These are phyloP conservation scores for Dolichallabes microphthalmus DNA, from an alignment of 2,113 vertebrate species.

Conservation along the genomic window DNA sequence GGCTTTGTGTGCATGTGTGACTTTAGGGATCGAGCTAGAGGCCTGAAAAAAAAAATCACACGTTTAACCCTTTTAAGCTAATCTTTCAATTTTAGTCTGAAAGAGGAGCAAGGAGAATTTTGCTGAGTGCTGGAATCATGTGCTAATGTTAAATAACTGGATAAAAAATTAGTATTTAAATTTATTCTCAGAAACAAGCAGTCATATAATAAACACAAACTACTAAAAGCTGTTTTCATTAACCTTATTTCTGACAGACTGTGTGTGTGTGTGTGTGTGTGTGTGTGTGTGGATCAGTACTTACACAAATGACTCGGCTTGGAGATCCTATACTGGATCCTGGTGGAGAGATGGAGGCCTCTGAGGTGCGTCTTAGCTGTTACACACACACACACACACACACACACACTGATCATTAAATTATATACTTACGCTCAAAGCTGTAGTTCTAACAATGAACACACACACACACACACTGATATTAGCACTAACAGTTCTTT, in stretches of 20 bases:
- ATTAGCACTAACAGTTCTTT: too few relatives aligned
- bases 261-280: background rate
- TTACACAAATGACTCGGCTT: conserved; percentile 86
- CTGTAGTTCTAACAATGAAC: background rate
- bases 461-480: too few relatives aligned
- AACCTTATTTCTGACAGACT: background rate
- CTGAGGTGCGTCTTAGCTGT: conserved; percentile 90
- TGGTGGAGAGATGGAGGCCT: conserved; percentile 89
- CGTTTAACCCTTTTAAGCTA: background rate
- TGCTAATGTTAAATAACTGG: background rate
- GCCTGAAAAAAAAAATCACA: background rate
- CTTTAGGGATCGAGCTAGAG: too few relatives aligned
- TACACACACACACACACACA: conserved; percentile 30
- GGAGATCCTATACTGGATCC: conserved; percentile 93
- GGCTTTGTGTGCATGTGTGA: too few relatives aligned
- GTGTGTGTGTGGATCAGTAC: conserved; percentile 52
- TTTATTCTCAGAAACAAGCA: background rate
- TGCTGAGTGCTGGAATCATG: background rate
- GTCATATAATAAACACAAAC: background rate
- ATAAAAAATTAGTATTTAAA: background rate
- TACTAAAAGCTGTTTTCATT: background rate
- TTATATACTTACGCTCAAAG: background rate
- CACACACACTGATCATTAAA: background rate
- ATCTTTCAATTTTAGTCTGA: background rate
- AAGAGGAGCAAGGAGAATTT: background rate